Base-by-base conservation (phyloP, 2,113 vertebrate species). In the Cyrtonyx montezumae region DNA sequence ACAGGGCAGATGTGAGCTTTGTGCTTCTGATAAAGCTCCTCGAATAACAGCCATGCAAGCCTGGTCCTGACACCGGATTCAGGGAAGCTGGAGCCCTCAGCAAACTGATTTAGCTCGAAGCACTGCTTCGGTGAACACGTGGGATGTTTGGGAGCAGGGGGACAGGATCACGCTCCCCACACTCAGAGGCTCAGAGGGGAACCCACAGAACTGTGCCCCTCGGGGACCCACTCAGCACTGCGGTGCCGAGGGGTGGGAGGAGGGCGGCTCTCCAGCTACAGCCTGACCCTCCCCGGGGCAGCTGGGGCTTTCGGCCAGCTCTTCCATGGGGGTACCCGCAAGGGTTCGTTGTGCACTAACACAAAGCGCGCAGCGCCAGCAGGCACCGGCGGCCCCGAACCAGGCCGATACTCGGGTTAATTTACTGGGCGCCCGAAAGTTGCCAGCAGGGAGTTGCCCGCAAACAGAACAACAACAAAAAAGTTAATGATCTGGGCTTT, bases 401-500 rank as follows among this genome's bases (percentile, higher is more conserved):
- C 79, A 95, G 89, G 96, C 95, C 91, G 93, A 97, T 96, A 97
- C 96, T 97, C 94, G 65, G 93, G 96, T 97, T 97, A 97, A 97
- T 98, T 96, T 97, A 96, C 97, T 96, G 97, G 95, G 97, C 96
- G 96, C 97, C 94, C 80, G 96, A 97, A 96, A 98, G 97, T 94
- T 97, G 97, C 97, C 97, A 97, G 95, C 89, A 97, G 97, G 97
- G 98, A 98, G 97, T 97, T 94, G 97, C 97, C 97, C 91, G 18
- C 96, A 98, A 98, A 98, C 97, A 97, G 98, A 98, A 97, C 97
- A 98, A 97, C 97, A 98, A 98, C 97, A 97, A 98, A 98, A 98
- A 98, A 98, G 97, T 98, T 98, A 98, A 98, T 98, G 98, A 98
- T 98, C 97, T 98, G 97, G 97, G 98, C 97, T 97, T 98, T 98